phyloP scores from a whole-genome alignment of 2,113 vertebrate genomes.

The Corythornis vintsioides region DNA sequence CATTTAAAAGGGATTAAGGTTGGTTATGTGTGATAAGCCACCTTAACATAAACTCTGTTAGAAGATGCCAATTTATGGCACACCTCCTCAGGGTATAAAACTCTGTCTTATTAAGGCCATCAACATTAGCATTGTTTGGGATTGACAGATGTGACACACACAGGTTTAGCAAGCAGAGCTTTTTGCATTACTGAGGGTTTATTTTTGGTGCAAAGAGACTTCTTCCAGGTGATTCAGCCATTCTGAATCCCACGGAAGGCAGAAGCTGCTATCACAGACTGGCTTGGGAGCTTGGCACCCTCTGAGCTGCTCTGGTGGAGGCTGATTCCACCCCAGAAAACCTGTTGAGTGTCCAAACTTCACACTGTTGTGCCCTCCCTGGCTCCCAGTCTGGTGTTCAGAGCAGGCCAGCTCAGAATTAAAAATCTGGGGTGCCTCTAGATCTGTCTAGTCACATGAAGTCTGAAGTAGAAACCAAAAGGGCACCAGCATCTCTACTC shows the following conservation, averaged over 20 bases:
- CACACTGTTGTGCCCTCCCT: rapidly evolving
- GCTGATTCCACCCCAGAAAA: neutral
- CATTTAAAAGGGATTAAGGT: conserved; percentile 45
- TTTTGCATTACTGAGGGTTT: neutral
- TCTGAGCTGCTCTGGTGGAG: neutral
- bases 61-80: neutral
- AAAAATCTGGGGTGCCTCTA: neutral
- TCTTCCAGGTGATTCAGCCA: neutral
- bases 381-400: neutral
- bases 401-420: neutral
- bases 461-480: neutral
- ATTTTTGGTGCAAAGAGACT: neutral
- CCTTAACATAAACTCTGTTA: neutral
- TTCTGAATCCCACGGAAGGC: neutral
- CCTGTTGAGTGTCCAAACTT: neutral
- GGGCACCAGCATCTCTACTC: neutral
- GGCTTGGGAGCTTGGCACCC: neutral
- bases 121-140: neutral
- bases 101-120: neutral
- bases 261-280: neutral
- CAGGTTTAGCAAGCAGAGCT: neutral
- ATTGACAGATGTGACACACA: neutral
- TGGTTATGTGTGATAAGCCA: neutral
- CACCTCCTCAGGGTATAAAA: neutral
- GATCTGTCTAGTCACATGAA: neutral